Conservation (phyloP, 2,888 invertebrate genomes). For the Gastrophysa polygoni region DNA sequence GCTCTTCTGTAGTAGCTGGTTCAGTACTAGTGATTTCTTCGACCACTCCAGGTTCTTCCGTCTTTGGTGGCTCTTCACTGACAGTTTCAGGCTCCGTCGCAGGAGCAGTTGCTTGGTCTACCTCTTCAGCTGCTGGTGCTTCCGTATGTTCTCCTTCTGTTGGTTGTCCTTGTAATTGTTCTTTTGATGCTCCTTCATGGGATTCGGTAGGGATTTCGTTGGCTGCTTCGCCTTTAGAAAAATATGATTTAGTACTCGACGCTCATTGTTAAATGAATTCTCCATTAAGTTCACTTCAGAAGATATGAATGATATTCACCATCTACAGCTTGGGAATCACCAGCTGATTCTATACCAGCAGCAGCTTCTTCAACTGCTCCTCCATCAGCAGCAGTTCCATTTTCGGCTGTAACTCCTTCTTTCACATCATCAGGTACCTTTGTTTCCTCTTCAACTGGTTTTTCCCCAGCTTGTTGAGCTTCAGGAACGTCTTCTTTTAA, state of each 20-base stretch:
- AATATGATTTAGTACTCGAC: no score
- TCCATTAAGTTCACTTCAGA: no score
- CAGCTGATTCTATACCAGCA: slow-evolving; percentile 6
- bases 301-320: not conserved
- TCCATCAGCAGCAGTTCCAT: not conserved
- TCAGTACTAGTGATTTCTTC: slow-evolving; percentile 2
- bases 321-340: not conserved
- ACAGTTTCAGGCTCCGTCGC: slow-evolving; percentile 22
- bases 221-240: not conserved
- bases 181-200: not conserved
- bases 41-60: not conserved
- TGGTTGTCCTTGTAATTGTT: not conserved
- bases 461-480: slow-evolving; percentile 1
- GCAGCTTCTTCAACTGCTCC: slow-evolving; percentile 4
- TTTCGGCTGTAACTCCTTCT: not conserved
- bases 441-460: not conserved
- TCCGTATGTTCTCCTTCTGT: not conserved
- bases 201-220: not conserved
- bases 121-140: slow-evolving; percentile 17
- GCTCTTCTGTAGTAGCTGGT: not conserved
- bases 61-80: slow-evolving; percentile 23
- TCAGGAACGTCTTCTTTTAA: not conserved
- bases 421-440: slow-evolving; percentile 12
- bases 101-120: slow-evolving; percentile 15
- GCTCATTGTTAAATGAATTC: no score